Evolutionary conservation across 2,797 vertebrate species (phyloP).

Genomic region (Phoebastria nigripes): DNA sequence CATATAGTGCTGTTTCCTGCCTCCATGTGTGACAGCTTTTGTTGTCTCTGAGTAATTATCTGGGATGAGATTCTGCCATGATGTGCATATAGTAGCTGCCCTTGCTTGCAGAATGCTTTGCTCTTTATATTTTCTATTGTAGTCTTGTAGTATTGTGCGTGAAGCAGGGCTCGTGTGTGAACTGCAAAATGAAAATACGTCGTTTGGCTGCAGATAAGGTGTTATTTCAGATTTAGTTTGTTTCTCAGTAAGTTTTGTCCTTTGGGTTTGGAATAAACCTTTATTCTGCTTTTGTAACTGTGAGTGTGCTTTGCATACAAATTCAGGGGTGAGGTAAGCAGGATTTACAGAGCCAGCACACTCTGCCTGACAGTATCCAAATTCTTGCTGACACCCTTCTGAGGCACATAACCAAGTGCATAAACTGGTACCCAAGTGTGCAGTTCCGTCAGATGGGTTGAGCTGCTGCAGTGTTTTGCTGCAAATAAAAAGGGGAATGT

Average conservation of each 20-base stretch:
- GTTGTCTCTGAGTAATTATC: background rate
- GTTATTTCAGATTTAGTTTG: background rate
- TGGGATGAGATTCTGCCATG: background rate
- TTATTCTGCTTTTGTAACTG: background rate
- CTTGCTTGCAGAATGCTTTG: background rate
- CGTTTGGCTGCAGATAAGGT: background rate
- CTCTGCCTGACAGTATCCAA: background rate
- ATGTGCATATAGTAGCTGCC: background rate
- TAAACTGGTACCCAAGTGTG: background rate
- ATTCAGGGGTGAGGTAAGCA: background rate
- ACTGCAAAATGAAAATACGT: background rate
- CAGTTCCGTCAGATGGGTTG: background rate
- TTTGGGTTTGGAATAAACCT: background rate
- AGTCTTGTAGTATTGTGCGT: background rate
- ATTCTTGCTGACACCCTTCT: background rate
- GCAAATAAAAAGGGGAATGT: background rate
- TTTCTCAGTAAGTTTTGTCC: background rate
- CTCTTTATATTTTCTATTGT: background rate
- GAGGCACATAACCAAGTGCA: background rate
- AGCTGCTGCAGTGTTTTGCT: background rate
- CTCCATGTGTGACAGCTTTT: background rate
- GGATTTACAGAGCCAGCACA: background rate
- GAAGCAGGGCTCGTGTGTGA: background rate
- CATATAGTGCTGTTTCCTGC: background rate
- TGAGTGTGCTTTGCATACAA: background rate